These are phyloP conservation scores for Heterodera schachtii DNA, from an alignment of 1,140 invertebrate genomes.

Conservation along the genomic window DNA sequence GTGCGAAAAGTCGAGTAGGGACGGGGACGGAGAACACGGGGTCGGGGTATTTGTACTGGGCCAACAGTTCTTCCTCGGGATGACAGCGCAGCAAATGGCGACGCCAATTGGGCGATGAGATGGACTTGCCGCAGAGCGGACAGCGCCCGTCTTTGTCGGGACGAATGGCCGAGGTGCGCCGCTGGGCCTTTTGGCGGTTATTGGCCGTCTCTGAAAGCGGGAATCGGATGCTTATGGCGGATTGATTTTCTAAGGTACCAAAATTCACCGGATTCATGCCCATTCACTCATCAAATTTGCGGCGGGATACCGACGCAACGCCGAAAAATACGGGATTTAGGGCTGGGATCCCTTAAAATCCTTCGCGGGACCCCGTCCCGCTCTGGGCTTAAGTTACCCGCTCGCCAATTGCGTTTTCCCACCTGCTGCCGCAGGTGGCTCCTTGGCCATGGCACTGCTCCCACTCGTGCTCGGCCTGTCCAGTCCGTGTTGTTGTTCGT, in stretches of 20 bases:
- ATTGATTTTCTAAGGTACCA: too few species aligned
- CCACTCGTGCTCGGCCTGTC: not conserved
- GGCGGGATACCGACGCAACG: too few species aligned
- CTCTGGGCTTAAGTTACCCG: too few species aligned
- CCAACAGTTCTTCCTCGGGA: slow-evolving; percentile 3
- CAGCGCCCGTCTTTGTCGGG: slow-evolving; percentile 5
- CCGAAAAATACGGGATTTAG: too few species aligned
- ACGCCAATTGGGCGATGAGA: slow-evolving; percentile 10
- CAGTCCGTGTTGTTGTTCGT: not conserved
- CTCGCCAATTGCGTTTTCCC: too few species aligned
- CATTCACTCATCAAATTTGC: too few species aligned
- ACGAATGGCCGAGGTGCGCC: slow-evolving; percentile 7
- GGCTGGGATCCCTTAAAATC: too few species aligned
- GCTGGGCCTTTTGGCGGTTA: not conserved
- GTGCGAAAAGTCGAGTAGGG: not conserved
- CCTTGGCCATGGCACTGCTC: not conserved
- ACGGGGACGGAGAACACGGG: not conserved
- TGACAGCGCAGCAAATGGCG: slow-evolving; percentile 3
- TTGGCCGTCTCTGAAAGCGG: not conserved
- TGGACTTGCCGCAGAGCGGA: slow-evolving; percentile 6
- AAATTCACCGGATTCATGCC: too few species aligned
- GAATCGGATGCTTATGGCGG: too few species aligned
- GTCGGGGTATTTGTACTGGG: slow-evolving; percentile 10
- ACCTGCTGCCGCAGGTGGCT: not conserved
- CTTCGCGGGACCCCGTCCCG: too few species aligned